Percentiles rank a stretch among this genome's conserved stretches.
These are phyloP conservation scores for Leucania comma DNA, from an alignment of 2,888 invertebrate species.

Conservation along the genomic window DNA sequence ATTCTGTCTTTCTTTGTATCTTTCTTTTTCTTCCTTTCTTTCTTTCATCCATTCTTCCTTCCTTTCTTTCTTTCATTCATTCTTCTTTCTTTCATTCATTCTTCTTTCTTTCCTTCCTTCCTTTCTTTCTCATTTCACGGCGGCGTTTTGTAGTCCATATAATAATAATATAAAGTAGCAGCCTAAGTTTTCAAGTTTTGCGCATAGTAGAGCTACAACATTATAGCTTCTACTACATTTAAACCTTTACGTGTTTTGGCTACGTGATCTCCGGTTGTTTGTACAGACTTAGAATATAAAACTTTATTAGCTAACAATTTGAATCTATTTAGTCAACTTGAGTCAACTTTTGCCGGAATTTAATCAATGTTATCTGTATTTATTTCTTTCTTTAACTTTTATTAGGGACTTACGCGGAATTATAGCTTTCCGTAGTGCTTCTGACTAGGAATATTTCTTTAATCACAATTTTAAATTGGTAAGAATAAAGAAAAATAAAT, in stretches of 20 bases:
- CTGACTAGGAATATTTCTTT: background rate
- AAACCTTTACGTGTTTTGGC: conserved; percentile 41
- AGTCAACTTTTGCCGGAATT: conserved; percentile 20
- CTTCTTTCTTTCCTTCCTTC: no score
- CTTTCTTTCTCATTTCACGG: no score
- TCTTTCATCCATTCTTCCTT: no score
- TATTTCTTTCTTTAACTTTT: background rate
- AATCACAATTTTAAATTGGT: background rate
- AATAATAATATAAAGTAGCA: no score
- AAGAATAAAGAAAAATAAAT: background rate
- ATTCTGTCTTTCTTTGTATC: no score
- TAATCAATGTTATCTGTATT: background rate
- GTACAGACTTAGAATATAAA: conserved; percentile 42
- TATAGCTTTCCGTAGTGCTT: background rate
- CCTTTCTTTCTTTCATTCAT: no score
- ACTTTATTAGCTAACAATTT: conserved; percentile 57
- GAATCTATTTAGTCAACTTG: conserved; percentile 45
- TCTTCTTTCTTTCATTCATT: no score
- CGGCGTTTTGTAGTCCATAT: no score
- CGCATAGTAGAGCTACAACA: background rate
- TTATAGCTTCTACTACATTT: conserved; percentile 20
- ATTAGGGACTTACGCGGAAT: background rate
- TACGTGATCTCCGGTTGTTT: conserved; percentile 22
- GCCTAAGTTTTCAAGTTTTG: background rate
- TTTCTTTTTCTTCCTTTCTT: no score